Percentiles rank a stretch among this genome's conserved stretches.
These are phyloP conservation scores for Pygmarrhopalites habei DNA, from an alignment of 1,140 invertebrate species.

Conservation along the genomic window DNA sequence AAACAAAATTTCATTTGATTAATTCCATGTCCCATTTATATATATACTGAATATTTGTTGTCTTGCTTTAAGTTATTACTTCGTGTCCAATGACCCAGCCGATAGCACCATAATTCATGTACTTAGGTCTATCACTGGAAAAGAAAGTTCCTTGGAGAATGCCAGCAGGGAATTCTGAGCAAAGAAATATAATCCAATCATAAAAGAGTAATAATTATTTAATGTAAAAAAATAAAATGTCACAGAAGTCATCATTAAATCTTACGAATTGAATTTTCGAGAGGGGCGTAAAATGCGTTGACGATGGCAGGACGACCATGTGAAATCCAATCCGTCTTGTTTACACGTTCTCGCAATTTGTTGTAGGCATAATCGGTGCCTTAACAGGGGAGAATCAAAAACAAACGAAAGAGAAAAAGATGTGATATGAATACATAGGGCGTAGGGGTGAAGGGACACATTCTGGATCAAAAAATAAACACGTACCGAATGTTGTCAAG, in stretches of 20 bases:
- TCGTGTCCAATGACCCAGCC: constrained; percentile 62
- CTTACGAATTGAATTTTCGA: constrained; percentile 71
- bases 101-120: constrained; percentile 84
- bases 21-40: too few relatives aligned
- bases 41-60: too few relatives aligned
- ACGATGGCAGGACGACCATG: constrained; percentile 70
- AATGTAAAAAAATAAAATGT: neutral
- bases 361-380: constrained; percentile 69
- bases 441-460: too few relatives aligned
- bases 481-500: constrained; percentile 62
- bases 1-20: too few relatives aligned
- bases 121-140: constrained; percentile 65
- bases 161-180: constrained; percentile 77
- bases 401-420: too few relatives aligned
- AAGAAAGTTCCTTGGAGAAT: constrained; percentile 78
- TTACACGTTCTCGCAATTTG: constrained; percentile 65
- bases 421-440: too few relatives aligned
- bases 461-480: too few relatives aligned
- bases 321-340: constrained; percentile 71
- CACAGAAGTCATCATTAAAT: too few relatives aligned
- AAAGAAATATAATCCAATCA: neutral
- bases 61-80: constrained; percentile 56
- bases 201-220: neutral
- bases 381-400: too few relatives aligned
- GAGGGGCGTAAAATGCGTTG: constrained; percentile 73